Evolutionary conservation across 1,140 invertebrate species (phyloP), one percentile per base, ranked within the genome.

Genomic region (Grapholita molesta): DNA sequence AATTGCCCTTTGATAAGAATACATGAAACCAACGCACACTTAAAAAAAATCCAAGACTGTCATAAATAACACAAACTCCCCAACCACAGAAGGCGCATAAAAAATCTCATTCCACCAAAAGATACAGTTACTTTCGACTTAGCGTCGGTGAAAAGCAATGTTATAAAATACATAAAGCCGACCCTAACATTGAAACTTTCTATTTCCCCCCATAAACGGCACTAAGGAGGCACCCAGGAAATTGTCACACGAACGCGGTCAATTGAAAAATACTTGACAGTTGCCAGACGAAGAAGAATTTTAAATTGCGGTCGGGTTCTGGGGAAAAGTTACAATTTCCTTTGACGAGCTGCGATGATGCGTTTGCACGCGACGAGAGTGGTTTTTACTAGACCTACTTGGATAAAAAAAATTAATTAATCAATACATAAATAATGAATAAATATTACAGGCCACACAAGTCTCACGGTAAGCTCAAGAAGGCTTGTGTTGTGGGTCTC

Each of bases 31-130:
- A n/a, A n/a, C n/a, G n/a, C n/a, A n/a, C n/a, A n/a, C n/a, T n/a
- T n/a, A n/a, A n/a, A n/a, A n/a, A n/a, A n/a, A n/a, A n/a, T n/a
- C n/a, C n/a, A n/a, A n/a, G n/a, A n/a, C n/a, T n/a, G n/a, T n/a
- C n/a, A 21, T 48, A 48, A 48, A 48, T 48, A 48, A 48, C 6
- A 18, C 18, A 48, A 15, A 21, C 42, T 21, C 42, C 35, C 12
- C 38, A 42, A 42, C 15, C 18, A 21, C 9, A 9, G n/a, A n/a
- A 12, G 11, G 55, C 24, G 55, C 55, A 28, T 61, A 61, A 61
- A 61, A 53, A 61, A 61, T 30, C 55, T 61, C 55, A 61, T 61
- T 61, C 25, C 28, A 61, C 55, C 53, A 32, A 61, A 61, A 61
- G 3, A 61, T 61, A 61, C 55, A 30, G 55, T 61, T 61, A 61